Evolutionary conservation across 1,140 invertebrate species (phyloP).

Genomic region (Daktulosphaira vitifoliae): DNA sequence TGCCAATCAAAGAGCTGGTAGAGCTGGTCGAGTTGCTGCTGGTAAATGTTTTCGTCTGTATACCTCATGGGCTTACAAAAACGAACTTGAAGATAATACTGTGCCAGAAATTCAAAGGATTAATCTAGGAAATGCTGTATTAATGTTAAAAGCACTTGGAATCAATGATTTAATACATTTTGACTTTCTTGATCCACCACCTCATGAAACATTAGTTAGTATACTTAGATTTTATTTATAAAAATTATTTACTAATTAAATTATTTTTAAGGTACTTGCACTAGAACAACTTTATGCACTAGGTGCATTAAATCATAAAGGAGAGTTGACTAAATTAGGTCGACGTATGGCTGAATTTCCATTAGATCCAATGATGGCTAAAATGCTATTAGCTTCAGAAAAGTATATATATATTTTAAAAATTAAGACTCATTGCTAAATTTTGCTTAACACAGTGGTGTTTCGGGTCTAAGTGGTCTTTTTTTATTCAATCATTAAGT

Average conservation of each 20-base stretch:
- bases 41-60: slow-evolving; percentile 98
- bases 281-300: slow-evolving; percentile 96
- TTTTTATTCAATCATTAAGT: too few relatives aligned
- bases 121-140: slow-evolving; percentile 94
- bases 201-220: slow-evolving; percentile 84
- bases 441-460: too few relatives aligned
- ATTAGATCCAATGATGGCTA: slow-evolving; percentile 97
- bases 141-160: slow-evolving; percentile 92
- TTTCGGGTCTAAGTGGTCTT: too few relatives aligned
- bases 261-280: slow-evolving; percentile 54
- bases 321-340: slow-evolving; percentile 92
- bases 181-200: slow-evolving; percentile 97
- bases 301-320: slow-evolving; percentile 95
- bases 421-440: too few relatives aligned
- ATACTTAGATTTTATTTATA: background rate
- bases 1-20: slow-evolving; percentile 86
- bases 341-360: slow-evolving; percentile 99
- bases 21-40: slow-evolving; percentile 84
- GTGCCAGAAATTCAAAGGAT: slow-evolving; percentile 97
- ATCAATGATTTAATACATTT: slow-evolving; percentile 98
- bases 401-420: slow-evolving; percentile 56
- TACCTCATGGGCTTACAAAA: slow-evolving; percentile 93
- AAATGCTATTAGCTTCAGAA: slow-evolving; percentile 96
- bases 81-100: slow-evolving; percentile 96
- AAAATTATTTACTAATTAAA: background rate